Conservation (phyloP, 1,140 invertebrate species). For the Leptopilina boulardi region DNA sequence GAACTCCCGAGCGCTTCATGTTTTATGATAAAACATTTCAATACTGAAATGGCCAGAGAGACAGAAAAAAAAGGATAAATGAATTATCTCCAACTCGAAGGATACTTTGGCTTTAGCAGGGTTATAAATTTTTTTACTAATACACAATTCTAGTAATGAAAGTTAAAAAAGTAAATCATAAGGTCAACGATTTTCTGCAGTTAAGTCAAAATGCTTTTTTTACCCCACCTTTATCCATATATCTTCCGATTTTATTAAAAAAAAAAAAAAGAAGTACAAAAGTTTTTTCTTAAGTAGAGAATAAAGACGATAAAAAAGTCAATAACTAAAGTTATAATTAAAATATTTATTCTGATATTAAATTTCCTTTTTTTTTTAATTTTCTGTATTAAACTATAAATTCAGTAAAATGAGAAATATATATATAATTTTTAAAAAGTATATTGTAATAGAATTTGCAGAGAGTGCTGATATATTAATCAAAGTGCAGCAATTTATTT, state of each 20-base stretch:
- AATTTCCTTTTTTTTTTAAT: neutral
- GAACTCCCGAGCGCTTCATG: neutral
- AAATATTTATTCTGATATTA: no score
- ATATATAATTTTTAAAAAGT: neutral
- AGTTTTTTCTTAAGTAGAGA: no score
- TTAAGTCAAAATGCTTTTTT: no score
- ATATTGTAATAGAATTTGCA: neutral
- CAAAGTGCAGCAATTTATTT: conserved; percentile 10
- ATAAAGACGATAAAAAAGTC: no score
- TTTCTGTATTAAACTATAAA: no score
- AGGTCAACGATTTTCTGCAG: no score
- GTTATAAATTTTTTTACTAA: neutral
- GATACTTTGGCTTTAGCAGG: neutral
- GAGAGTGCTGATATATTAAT: conserved; percentile 8
- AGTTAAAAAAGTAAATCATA: neutral
- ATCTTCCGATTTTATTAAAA: neutral
- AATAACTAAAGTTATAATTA: no score
- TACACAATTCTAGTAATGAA: neutral
- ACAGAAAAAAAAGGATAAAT: neutral
- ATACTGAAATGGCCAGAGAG: neutral
- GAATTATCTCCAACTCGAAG: neutral
- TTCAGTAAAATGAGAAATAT: no score
- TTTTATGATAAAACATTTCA: conserved; percentile 7
- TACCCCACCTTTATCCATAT: no score
- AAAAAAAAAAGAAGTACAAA: neutral